phyloP scores from a whole-genome alignment of 2,797 vertebrate species.

The Phoeniculus purpureus region DNA sequence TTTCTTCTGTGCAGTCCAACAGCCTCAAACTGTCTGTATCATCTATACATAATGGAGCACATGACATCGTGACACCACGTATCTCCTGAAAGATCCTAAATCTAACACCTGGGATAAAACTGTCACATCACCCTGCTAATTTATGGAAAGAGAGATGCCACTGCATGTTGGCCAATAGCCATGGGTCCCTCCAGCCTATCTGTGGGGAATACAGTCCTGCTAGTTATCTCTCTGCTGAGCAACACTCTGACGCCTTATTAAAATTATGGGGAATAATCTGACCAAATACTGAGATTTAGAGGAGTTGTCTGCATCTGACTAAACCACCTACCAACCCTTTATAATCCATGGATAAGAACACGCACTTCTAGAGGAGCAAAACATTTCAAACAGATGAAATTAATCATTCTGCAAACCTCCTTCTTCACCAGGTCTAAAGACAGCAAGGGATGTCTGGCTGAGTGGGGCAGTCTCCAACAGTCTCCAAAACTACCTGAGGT shows the following conservation, averaged over 20 bases:
- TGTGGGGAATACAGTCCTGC: neutral
- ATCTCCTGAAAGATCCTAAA: neutral
- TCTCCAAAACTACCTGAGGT: neutral
- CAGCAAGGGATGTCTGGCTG: neutral
- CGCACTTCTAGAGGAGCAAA: neutral
- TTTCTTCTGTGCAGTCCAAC: neutral
- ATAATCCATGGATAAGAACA: neutral
- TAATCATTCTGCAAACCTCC: neutral
- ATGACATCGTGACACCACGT: accelerated
- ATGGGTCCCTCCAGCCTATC: accelerated
- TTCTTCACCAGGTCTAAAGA: neutral
- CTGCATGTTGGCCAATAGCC: neutral
- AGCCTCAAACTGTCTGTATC: neutral
- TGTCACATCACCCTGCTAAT: neutral
- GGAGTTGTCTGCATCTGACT: neutral
- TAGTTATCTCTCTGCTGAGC: neutral
- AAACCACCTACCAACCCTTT: neutral
- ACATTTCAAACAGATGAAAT: neutral
- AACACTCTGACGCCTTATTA: neutral
- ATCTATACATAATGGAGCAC: neutral
- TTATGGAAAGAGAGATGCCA: neutral
- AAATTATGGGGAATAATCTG: neutral
- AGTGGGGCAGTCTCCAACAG: neutral
- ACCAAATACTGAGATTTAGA: neutral
- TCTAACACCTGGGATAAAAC: neutral